Conservation (phyloP, 2,888 invertebrate genomes). For the Himalopsyche japonica region DNA sequence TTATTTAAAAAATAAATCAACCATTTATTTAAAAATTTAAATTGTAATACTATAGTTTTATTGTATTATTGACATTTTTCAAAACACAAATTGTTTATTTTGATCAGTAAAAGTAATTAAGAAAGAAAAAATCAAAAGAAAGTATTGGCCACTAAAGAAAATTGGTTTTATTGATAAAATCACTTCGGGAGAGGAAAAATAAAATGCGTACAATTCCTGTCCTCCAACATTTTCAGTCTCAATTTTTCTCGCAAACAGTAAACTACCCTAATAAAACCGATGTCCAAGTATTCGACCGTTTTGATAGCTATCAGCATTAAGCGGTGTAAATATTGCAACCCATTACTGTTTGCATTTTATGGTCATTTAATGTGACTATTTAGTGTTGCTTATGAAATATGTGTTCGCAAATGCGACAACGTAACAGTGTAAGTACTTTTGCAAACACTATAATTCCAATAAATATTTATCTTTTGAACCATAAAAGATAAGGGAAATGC, state of each 20-base stretch:
- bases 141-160: neutral
- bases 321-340: constrained; percentile 2
- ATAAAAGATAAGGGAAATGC: neutral
- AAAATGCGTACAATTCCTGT: neutral
- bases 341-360: constrained; percentile 5
- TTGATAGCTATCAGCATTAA: constrained; percentile 17
- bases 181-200: neutral
- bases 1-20: too few species aligned
- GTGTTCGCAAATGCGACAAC: neutral
- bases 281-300: constrained; percentile 5
- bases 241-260: neutral
- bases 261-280: constrained; percentile 24
- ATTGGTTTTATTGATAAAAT: neutral
- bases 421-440: neutral
- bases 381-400: neutral
- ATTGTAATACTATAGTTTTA: too few species aligned
- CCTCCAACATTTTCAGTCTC: neutral
- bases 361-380: constrained; percentile 4
- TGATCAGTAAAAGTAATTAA: too few species aligned
- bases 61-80: too few species aligned
- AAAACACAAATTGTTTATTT: too few species aligned
- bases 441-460: neutral
- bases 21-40: too few species aligned
- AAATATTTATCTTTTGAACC: neutral
- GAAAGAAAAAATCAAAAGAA: too few species aligned